Evolutionary conservation across 2,888 invertebrate genomes (phyloP), one percentile per base, ranked within the genome.

Genomic region (Hyposoter dolosus): DNA sequence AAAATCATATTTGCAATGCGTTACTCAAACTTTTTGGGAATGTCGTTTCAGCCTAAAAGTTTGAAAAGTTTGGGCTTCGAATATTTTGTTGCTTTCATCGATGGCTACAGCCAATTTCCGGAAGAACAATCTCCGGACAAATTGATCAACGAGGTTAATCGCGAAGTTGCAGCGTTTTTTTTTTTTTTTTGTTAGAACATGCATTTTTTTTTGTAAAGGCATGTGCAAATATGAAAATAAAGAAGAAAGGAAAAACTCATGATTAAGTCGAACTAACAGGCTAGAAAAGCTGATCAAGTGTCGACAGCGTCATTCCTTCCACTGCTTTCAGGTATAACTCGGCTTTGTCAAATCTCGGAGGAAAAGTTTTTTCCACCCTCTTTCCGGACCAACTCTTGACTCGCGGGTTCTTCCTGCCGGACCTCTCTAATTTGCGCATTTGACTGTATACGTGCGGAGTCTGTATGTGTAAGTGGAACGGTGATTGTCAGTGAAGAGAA

Each of bases 321-420:
- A 72, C n/a, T 40, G 17, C 43, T 45, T 40, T 28, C 56, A 35
- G 28, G 28, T 56, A 40, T 76, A 35, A 53, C 56, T 53, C 47
- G 43, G n/a, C 71, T 82, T 75, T 50, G 77, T 69, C 75, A 79
- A 82, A 85, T 82, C 68, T 74, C 75, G 53, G 76, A 23, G 56
- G 15, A 23, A 50, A 82, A 63, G 69, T 76, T 68, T 53, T 81
- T 82, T 85, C 35, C 43, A 45, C 60, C 45, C 60, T 45, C 43
- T 71, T 47, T 71, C 68, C 69, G 40, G 56, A 75, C 23, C 40
- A 56, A 56, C 69, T 32, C 66, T 56, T 15, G 17, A 71, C 47
- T 56, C 23, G n/a, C 9, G 65, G 19, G 12, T 78, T 47, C 23
- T n/a, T 56, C 74, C n/a, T 43, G 28, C 72, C 71, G 50, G 72